Evolutionary conservation across 2,797 vertebrate species (phyloP).

Genomic region (Mus spretus): DNA sequence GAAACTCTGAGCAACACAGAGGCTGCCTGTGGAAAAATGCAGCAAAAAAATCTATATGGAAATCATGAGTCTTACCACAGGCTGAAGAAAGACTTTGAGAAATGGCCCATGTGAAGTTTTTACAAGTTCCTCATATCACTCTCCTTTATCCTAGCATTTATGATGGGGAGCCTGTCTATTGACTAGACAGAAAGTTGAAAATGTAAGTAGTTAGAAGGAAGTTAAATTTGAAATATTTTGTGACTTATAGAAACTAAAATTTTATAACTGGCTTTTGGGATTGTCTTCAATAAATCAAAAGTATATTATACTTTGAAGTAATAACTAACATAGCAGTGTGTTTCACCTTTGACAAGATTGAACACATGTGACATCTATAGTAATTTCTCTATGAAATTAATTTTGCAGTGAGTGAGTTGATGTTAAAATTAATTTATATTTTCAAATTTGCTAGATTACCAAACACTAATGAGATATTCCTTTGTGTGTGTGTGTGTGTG

Average conservation of each 20-base stretch:
- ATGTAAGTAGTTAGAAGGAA: neutral
- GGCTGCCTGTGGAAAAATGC: neutral
- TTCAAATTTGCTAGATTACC: neutral
- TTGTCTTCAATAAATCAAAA: neutral
- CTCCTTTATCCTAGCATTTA: neutral
- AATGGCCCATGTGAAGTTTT: neutral
- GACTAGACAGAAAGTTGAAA: neutral
- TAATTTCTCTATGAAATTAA: neutral
- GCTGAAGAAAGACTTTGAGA: neutral
- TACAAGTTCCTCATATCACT: accelerated
- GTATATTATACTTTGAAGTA: neutral
- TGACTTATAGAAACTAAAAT: neutral
- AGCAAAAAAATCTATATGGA: neutral
- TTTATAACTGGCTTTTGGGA: neutral
- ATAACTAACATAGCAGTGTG: neutral
- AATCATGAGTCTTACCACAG: neutral
- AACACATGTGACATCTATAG: neutral
- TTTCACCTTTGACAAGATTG: neutral
- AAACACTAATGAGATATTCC: neutral
- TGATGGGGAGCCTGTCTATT: neutral
- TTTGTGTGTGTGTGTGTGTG: neutral
- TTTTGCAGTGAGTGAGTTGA: neutral
- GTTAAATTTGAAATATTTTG: neutral
- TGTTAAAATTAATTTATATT: neutral
- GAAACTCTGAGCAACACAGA: neutral